phyloP scores from a whole-genome alignment of 2,113 vertebrate species.

The Pimephales promelas region DNA sequence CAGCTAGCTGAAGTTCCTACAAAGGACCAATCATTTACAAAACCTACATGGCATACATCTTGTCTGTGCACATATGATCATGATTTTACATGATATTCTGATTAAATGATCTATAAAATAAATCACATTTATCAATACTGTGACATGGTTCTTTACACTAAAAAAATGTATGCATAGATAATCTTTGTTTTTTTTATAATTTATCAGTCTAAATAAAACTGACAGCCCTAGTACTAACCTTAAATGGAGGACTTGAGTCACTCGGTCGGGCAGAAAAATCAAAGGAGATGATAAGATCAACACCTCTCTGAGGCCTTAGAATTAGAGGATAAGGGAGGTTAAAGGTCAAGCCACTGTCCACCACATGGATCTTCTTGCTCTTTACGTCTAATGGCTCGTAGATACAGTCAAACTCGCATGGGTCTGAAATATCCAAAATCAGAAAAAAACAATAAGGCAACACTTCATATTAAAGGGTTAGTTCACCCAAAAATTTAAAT shows the following conservation, averaged over 20 bases:
- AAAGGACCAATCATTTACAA: constrained; percentile 2
- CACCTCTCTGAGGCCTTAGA: constrained; percentile 85
- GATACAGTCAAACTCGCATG: constrained; percentile 94
- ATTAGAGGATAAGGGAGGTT: constrained; percentile 94
- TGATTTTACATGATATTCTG: background rate
- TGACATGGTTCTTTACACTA: background rate
- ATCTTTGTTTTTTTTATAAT: background rate
- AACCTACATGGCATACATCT: background rate
- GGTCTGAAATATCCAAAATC: constrained; percentile 76
- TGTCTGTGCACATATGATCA: background rate
- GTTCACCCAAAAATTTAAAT: too few species aligned
- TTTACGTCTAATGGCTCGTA: constrained; percentile 97
- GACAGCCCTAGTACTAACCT: constrained; percentile 72
- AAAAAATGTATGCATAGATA: background rate
- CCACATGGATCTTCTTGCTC: constrained; percentile 97
- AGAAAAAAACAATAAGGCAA: background rate
- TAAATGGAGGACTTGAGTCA: constrained; percentile 95
- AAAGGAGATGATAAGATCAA: constrained; percentile 95
- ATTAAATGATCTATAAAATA: background rate
- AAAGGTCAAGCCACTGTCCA: constrained; percentile 96
- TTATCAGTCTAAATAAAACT: background rate
- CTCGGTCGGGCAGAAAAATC: constrained; percentile 95
- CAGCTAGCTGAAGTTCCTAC: constrained; percentile 93
- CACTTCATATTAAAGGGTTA: background rate
- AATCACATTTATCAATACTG: too few species aligned